Percentiles rank a stretch among this genome's conserved stretches.
Evolutionary conservation across 2,113 vertebrate genomes (phyloP).

Genomic region (Hemicordylus capensis): DNA sequence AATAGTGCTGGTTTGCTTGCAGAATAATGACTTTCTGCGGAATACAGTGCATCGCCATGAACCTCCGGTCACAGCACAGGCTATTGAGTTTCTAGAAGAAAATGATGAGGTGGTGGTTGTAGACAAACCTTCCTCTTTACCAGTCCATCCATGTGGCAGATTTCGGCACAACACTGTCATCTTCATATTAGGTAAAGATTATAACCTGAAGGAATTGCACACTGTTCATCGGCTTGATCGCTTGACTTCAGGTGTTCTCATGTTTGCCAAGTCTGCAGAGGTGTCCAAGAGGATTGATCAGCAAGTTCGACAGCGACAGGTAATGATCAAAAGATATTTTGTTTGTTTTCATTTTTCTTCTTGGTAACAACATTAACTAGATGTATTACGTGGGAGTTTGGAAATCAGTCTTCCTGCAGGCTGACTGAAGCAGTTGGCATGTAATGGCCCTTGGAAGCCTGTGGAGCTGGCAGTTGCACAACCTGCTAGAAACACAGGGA

Average conservation of each 20-base stretch:
- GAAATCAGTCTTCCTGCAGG: no score
- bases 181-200: constrained; percentile 96
- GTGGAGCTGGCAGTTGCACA: no score
- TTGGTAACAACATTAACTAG: no score
- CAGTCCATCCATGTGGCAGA: constrained; percentile 94
- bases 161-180: constrained; percentile 97
- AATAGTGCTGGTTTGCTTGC: constrained; percentile 3
- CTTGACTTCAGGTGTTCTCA: constrained; percentile 93
- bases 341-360: no score
- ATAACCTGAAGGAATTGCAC: constrained; percentile 85
- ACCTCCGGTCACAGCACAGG: constrained; percentile 87
- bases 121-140: constrained; percentile 94
- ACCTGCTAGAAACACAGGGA: no score
- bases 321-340: constrained; percentile 54
- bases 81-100: constrained; percentile 85
- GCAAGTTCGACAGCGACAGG: constrained; percentile 92
- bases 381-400: no score
- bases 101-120: constrained; percentile 90
- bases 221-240: constrained; percentile 94
- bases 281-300: constrained; percentile 91
- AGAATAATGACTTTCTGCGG: constrained; percentile 93
- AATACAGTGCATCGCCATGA: constrained; percentile 96
- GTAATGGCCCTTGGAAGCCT: no score
- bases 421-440: no score
- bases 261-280: constrained; percentile 89